Evolutionary conservation across 2,888 invertebrate genomes (phyloP).

Genomic region (Calephelis perditalis): DNA sequence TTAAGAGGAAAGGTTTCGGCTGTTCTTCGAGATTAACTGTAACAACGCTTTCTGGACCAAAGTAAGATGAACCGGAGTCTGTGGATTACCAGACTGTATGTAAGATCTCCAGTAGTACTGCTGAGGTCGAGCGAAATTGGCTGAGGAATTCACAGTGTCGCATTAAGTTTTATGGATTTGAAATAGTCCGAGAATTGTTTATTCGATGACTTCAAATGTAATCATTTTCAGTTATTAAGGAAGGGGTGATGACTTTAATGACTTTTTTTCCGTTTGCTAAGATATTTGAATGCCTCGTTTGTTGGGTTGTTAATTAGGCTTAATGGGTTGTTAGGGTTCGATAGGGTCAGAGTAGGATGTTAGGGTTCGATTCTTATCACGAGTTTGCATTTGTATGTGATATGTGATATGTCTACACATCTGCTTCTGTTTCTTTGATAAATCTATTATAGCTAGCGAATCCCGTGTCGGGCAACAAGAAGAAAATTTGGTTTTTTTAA

Average conservation of each 20-base stretch:
- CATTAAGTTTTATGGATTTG: constrained; percentile 69
- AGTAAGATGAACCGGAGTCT: constrained; percentile 29
- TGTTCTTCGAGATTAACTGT: constrained; percentile 68
- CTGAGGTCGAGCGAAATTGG: constrained; percentile 39
- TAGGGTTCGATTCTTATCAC: too few species aligned
- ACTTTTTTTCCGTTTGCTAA: too few species aligned
- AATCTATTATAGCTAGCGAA: too few species aligned
- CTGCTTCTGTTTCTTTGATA: too few species aligned
- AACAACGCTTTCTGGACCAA: constrained; percentile 43
- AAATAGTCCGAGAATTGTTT: constrained; percentile 66
- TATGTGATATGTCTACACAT: too few species aligned
- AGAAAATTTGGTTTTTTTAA: too few species aligned
- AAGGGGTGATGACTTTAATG: not conserved
- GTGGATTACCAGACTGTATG: not conserved
- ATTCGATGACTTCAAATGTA: constrained; percentile 46
- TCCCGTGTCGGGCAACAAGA: too few species aligned
- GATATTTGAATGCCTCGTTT: too few species aligned
- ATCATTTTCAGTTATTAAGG: constrained; percentile 8
- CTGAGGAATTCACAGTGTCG: constrained; percentile 42
- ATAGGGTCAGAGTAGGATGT: too few species aligned
- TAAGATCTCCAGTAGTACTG: constrained; percentile 2
- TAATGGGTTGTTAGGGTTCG: too few species aligned
- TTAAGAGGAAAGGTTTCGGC: constrained; percentile 66
- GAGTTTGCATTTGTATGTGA: too few species aligned
- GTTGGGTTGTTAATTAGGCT: too few species aligned